A percentile compares a stretch with the other conserved stretches of the same genome.
phyloP scores from a whole-genome alignment of 2,113 vertebrate genomes.

The Psittacara wagleri region DNA sequence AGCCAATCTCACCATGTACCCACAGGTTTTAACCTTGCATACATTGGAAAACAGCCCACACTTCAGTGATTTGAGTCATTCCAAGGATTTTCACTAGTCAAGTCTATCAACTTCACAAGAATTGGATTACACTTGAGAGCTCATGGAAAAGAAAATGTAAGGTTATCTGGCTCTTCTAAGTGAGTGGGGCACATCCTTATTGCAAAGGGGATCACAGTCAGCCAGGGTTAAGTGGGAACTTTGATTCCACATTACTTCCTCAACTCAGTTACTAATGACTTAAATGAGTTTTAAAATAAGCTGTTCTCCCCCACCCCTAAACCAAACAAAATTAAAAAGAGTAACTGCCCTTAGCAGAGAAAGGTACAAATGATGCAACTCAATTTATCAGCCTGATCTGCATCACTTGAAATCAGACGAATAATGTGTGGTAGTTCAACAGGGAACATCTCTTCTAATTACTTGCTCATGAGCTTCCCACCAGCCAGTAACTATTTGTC shows the following conservation, averaged over 20 bases:
- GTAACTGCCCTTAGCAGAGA: background rate
- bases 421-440: background rate
- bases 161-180: background rate
- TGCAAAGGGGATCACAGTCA: fast-evolving
- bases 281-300: background rate
- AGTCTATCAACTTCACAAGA: background rate
- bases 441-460: slow-evolving; percentile 11
- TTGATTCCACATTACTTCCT: background rate
- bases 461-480: background rate
- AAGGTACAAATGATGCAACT: background rate
- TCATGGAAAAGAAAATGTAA: background rate
- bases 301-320: fast-evolving
- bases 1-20: background rate
- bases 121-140: background rate
- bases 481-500: slow-evolving; percentile 2
- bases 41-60: fast-evolving
- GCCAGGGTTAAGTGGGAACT: background rate
- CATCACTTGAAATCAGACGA: background rate
- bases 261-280: background rate
- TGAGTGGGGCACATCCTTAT: background rate
- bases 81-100: background rate
- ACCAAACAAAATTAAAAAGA: background rate
- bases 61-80: background rate
- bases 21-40: background rate
- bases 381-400: background rate